Evolutionary conservation across 2,888 invertebrate genomes (phyloP).

Genomic region (Drosophila stalkeri): DNA sequence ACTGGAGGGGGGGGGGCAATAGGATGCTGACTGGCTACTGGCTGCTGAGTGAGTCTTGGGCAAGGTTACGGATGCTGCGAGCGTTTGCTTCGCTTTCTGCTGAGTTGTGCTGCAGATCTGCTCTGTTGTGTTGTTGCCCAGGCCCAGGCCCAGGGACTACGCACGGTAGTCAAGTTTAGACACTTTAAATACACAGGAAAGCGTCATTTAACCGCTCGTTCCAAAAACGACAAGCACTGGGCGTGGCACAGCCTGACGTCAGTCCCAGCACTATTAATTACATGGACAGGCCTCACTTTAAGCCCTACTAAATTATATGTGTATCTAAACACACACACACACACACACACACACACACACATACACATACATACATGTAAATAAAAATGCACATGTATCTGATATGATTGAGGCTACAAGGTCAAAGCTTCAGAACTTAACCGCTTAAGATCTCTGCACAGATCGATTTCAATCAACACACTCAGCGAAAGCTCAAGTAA

Average conservation of each 20-base stretch:
- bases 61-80: conserved; percentile 71
- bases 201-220: conserved; percentile 78
- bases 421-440: conserved; percentile 46
- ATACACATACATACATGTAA: not conserved
- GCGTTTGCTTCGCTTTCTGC: conserved; percentile 21
- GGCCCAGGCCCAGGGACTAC: conserved; percentile 10
- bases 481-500: conserved; percentile 31
- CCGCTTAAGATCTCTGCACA: conserved; percentile 34
- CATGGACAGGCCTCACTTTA: conserved; percentile 55
- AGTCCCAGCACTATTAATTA: conserved; percentile 65
- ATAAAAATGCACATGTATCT: conserved; percentile 29
- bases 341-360: not conserved
- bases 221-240: conserved; percentile 69
- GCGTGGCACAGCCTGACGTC: conserved; percentile 59
- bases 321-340: conserved; percentile 10
- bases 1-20: conserved; percentile 9
- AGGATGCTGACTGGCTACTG: not conserved
- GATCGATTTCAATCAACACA: conserved; percentile 75
- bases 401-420: conserved; percentile 63
- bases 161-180: conserved; percentile 80
- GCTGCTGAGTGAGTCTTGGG: conserved; percentile 59
- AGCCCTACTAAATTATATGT: conserved; percentile 53
- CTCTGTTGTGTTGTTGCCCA: conserved; percentile 10
- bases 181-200: conserved; percentile 81
- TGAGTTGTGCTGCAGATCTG: not conserved